A percentile compares a stretch with the other conserved stretches of the same genome.
Conservation (phyloP, 2,797 vertebrate species). For the Oophaga sylvatica region DNA sequence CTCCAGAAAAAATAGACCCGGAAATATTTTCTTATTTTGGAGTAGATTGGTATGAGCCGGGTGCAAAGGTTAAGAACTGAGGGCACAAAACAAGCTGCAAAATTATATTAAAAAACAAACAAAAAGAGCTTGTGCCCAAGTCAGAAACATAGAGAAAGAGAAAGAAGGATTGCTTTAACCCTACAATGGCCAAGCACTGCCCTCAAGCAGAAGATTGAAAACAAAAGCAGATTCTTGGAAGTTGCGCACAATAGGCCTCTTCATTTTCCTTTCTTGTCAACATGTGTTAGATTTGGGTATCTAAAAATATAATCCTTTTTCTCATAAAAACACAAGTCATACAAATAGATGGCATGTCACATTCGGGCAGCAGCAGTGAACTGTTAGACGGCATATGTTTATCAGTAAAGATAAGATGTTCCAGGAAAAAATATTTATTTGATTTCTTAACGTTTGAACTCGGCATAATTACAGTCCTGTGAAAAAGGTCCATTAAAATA, state of each 20-base stretch:
- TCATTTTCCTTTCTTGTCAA: constrained; percentile 26
- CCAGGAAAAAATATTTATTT: not conserved
- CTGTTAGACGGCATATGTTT: constrained; percentile 2
- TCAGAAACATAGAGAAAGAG: not conserved
- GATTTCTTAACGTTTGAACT: constrained; percentile 6
- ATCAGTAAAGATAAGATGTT: constrained; percentile 19
- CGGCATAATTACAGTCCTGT: not conserved
- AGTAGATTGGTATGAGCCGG: constrained; percentile 46
- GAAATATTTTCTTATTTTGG: constrained; percentile 53
- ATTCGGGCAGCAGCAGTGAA: not conserved
- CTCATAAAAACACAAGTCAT: constrained; percentile 1
- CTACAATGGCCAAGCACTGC: constrained; percentile 12
- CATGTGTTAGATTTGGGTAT: constrained; percentile 46
- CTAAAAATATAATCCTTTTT: constrained; percentile 45
- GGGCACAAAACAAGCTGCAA: constrained; percentile 51
- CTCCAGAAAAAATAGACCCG: constrained; percentile 25
- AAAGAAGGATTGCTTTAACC: constrained; percentile 46
- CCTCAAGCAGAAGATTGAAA: constrained; percentile 25
- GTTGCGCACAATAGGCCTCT: constrained; percentile 37
- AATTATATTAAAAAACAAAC: constrained; percentile 56
- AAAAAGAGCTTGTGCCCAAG: constrained; percentile 33
- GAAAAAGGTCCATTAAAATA: not conserved
- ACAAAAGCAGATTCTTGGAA: constrained; percentile 38
- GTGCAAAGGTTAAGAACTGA: constrained; percentile 60
- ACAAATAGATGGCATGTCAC: not conserved